Evolutionary conservation across 1,140 invertebrate genomes (phyloP), one percentile per base, ranked within the genome.

Genomic region (Portunus trituberculatus): DNA sequence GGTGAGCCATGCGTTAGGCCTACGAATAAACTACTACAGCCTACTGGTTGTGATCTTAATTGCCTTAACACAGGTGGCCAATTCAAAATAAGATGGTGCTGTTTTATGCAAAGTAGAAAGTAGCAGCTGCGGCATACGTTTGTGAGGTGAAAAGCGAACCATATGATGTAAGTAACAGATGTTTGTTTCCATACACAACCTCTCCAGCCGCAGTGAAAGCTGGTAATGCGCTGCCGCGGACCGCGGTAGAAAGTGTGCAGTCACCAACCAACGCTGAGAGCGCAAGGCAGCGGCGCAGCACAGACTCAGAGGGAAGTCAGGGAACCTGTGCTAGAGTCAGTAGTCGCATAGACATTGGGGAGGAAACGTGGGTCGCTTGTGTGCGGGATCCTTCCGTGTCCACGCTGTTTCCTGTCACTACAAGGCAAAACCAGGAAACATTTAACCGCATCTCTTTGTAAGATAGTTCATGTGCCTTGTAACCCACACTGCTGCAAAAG

Each of bases 101-200:
- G 67, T 76, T 76, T 76, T 76, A 76, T 76, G 67, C 67, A n/a
- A 76, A 76, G 16, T 76, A 76, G 67, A 76, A 76, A 76, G n/a
- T n/a, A 76, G n/a, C 67, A 76, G 67, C 67, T n/a, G 67, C 16
- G 52, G 52, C 52, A 59, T 59, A n/a, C n/a, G 67, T 76, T n/a
- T 39, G 67, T 12, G 67, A 76, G 67, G 67, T 76, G 67, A 76
- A 76, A 76, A 76, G 67, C 67, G 67, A 76, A n/a, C 67, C 67
- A 76, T 76, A 76, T 76, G 67, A 76, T 76, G 67, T 76, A 76
- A 76, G 67, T 76, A n/a, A 76, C 67, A 76, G 67, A 25, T 76
- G 67, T 76, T 76, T 76, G 67, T 76, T 76, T 76, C 67, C 67
- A 25, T 76, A 76, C 67, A 76, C 67, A 76, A 1, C 67, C 8